Base-by-base conservation (phyloP, 2,797 vertebrate species). In the Lepilemur ruficaudatus region DNA sequence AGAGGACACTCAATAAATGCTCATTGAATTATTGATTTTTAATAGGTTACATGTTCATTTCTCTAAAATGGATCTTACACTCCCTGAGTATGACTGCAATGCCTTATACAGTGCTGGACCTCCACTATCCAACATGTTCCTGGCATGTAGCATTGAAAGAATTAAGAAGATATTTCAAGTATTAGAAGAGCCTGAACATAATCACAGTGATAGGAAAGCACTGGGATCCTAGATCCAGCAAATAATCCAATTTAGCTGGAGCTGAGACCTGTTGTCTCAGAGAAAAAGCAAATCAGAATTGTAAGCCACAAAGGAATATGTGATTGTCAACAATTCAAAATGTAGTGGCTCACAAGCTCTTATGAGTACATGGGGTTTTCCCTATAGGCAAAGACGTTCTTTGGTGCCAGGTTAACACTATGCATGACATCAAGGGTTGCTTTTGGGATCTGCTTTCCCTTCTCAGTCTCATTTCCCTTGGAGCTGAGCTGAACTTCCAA, bases 401-500 rank as follows among this genome's bases (percentile, higher is more conserved):
- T 65, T 76, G 81, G 46, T 57, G 81, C 57, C 38, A 32, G 72
- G 30, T 86, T 86, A 95, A 87, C 43, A 52, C 50, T 73, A 78
- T 5, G 0, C 23, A 25, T 43, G 30, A 35, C 48, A 38, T 9
- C 57, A 52, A 86, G 4, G 7, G 57, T 92, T 88, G 52, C 23
- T 48, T 91, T 85, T 5, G 14, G 57, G 10, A 25, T 67, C 43
- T 11, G 10, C 20, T 91, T 91, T 72, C 67, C 23, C 0, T 73
- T 65, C 32, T 85, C n/a, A 38, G 30, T 52, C n/a, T 38, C 48
- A 23, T 72, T 96, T 97, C 50, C 48, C 67, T 93, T 85, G 79
- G 22, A 89, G 7, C 30, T 89, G 28, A 72, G 84, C 5, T 57
- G 55, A 83, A 80, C 32, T 69, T 94, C 30, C 30, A 38, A 43